Conservation (phyloP, 92 coral and sea anemone species). For the Umimayanthus kanabou region DNA sequence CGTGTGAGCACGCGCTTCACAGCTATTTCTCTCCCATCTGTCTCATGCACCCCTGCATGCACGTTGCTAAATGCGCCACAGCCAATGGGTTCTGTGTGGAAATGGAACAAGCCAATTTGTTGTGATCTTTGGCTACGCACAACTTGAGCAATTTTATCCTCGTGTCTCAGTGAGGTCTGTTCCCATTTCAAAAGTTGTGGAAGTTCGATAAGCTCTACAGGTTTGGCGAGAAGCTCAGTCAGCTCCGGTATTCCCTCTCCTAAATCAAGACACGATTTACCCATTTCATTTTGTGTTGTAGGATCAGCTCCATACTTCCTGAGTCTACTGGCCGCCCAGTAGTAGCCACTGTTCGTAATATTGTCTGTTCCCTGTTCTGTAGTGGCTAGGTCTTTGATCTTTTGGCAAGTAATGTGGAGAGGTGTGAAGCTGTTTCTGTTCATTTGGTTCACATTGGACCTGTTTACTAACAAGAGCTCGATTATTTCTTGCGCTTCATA, state of each 20-base stretch:
- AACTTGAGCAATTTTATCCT: constrained; percentile 31
- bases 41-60: constrained; percentile 45
- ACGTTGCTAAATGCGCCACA: constrained; percentile 35
- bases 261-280: constrained; percentile 13
- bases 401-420: neutral
- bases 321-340: neutral
- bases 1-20: constrained; percentile 46
- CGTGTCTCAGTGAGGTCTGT: constrained; percentile 25
- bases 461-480: neutral
- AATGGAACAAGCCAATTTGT: constrained; percentile 27
- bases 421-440: neutral
- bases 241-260: constrained; percentile 20
- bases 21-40: constrained; percentile 68
- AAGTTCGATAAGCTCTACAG: neutral
- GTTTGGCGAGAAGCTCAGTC: neutral
- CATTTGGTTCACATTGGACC: neutral
- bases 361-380: neutral
- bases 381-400: neutral
- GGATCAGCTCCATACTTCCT: constrained; percentile 33
- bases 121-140: constrained; percentile 33
- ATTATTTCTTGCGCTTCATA: neutral
- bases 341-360: neutral
- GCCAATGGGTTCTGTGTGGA: constrained; percentile 44
- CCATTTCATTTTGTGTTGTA: neutral
- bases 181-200: constrained; percentile 51